Evolutionary conservation across 1,140 invertebrate genomes (phyloP).

Genomic region (Oryzaephilus surinamensis): DNA sequence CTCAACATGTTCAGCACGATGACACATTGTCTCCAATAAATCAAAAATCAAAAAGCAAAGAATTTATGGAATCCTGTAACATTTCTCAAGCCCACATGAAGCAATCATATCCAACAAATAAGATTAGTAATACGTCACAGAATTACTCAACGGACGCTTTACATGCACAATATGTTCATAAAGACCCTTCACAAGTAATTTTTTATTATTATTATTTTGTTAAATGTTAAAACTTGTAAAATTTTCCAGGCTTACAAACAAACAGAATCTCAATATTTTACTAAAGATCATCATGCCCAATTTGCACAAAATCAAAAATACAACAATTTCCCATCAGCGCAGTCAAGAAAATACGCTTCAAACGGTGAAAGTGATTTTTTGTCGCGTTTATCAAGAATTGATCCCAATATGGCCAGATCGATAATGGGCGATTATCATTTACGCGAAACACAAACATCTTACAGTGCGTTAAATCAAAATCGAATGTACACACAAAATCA

Average conservation of each 20-base stretch:
- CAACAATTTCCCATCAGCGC: conserved; percentile 15
- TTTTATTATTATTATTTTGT: no score
- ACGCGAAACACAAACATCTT: conserved; percentile 20
- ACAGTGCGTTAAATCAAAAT: conserved; percentile 21
- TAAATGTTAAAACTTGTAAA: no score
- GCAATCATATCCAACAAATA: conserved; percentile 13
- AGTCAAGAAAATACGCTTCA: conserved; percentile 18
- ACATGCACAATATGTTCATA: no score
- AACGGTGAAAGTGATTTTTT: conserved; percentile 24
- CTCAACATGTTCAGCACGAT: conserved; percentile 13
- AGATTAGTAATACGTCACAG: conserved; percentile 18
- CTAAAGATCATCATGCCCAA: conserved; percentile 14
- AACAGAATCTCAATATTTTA: conserved; percentile 25
- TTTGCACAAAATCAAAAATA: conserved; percentile 12
- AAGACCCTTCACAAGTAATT: no score
- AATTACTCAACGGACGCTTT: conserved; percentile 15
- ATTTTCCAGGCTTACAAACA: conserved; percentile 19
- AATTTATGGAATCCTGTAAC: conserved; percentile 30
- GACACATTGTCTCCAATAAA: conserved; percentile 26
- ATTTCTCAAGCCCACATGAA: conserved; percentile 21
- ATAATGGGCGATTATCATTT: conserved; percentile 29
- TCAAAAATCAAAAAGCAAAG: conserved; percentile 31
- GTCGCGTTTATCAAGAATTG: conserved; percentile 23
- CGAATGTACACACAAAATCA: conserved; percentile 24
- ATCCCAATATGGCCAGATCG: conserved; percentile 26